Conservation (phyloP, 2,113 vertebrate genomes). For the Cavia porcellus region DNA sequence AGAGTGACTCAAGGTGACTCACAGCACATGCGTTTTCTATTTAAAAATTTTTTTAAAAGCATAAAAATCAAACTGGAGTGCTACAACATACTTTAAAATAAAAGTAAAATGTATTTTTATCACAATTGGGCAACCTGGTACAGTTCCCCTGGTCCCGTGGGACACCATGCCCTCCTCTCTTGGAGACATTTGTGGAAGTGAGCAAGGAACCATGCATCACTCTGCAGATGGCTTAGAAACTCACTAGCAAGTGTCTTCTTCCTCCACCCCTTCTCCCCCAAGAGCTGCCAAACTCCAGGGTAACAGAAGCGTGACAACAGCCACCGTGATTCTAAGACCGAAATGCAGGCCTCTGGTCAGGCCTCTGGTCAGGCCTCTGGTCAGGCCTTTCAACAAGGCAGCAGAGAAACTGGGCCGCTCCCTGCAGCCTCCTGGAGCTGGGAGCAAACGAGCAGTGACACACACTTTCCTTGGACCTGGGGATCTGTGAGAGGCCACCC, state of each 20-base stretch:
- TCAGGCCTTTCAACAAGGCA: not conserved
- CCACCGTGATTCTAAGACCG: not conserved
- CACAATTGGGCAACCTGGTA: not conserved
- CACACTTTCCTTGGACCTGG: not conserved
- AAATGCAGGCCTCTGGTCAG: not conserved
- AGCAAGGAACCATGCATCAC: not conserved
- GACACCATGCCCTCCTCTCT: not conserved
- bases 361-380: not conserved
- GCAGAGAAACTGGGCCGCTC: not conserved
- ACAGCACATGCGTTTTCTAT: not conserved
- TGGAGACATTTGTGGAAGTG: not conserved
- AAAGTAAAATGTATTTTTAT: not conserved
- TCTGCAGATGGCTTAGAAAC: not conserved
- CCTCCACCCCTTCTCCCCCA: not conserved
- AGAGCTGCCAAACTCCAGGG: not conserved
- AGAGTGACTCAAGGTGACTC: not conserved
- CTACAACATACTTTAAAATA: not conserved
- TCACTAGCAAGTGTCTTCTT: not conserved
- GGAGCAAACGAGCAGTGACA: not conserved
- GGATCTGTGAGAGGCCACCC: not conserved
- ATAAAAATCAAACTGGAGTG: not conserved
- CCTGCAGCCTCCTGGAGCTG: not conserved
- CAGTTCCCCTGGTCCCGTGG: fast-evolving
- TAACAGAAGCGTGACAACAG: not conserved
- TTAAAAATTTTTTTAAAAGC: not conserved